A percentile compares a stretch with the other conserved stretches of the same genome.
phyloP scores from a whole-genome alignment of 2,888 invertebrate genomes.

The Caenorhabditis sp. region DNA sequence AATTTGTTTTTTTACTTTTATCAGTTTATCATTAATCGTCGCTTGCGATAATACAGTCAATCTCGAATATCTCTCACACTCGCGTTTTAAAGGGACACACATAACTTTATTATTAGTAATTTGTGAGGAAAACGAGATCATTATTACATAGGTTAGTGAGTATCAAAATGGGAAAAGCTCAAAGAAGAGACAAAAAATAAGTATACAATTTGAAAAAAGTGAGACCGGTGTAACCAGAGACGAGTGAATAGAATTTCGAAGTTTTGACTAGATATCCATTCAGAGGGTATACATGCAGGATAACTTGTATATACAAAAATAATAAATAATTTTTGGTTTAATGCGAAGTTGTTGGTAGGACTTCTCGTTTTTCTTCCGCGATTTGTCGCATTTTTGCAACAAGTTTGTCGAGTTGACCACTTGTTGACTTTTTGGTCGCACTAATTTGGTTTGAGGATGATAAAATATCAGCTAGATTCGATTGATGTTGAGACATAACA shows the following conservation, averaged over 20 bases:
- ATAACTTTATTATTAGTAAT: slow-evolving; percentile 5
- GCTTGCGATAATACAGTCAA: too few relatives aligned
- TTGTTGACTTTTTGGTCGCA: slow-evolving; percentile 10
- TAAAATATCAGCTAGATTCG: not conserved
- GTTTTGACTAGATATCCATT: not conserved
- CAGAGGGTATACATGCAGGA: not conserved
- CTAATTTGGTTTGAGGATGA: slow-evolving; percentile 12
- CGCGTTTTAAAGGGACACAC: not conserved
- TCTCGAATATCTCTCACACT: not conserved
- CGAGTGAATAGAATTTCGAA: not conserved
- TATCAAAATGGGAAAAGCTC: slow-evolving; percentile 5
- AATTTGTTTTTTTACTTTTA: not conserved
- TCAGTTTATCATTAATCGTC: too few relatives aligned
- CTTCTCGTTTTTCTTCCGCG: slow-evolving; percentile 31
- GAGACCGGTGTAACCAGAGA: not conserved
- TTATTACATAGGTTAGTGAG: slow-evolving; percentile 5
- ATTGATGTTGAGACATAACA: not conserved
- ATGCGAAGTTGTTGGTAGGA: slow-evolving; percentile 4
- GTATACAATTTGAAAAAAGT: not conserved
- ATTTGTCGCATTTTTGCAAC: slow-evolving; percentile 48
- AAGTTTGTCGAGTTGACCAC: slow-evolving; percentile 48
- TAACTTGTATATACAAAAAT: not conserved
- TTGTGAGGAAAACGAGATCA: not conserved
- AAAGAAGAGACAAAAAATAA: not conserved
- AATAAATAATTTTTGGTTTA: not conserved